These are phyloP conservation scores for Drosophila anomalata DNA, from an alignment of 2,888 invertebrate species.

Conservation along the genomic window DNA sequence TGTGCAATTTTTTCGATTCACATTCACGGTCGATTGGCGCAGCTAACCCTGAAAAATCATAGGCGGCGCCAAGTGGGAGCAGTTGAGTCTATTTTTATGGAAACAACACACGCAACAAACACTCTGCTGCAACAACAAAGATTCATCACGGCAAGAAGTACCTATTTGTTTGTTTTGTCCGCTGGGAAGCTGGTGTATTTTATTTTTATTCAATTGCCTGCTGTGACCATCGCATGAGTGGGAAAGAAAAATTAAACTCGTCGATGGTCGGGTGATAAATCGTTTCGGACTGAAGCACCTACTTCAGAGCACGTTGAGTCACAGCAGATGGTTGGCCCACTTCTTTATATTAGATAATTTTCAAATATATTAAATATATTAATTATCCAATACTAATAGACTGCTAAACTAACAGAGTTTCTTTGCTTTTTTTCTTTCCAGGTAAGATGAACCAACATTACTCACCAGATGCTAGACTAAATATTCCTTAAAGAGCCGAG, in stretches of 20 bases:
- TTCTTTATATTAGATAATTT: conserved; percentile 4
- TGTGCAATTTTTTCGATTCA: conserved; percentile 4
- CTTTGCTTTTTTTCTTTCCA: conserved; percentile 42
- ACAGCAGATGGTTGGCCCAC: conserved; percentile 32
- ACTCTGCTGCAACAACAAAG: neutral
- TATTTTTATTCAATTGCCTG: conserved; percentile 28
- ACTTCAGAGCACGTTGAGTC: conserved; percentile 33
- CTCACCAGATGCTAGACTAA: conserved; percentile 15
- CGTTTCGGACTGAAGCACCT: conserved; percentile 35
- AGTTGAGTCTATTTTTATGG: conserved; percentile 46
- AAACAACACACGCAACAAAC: conserved; percentile 2
- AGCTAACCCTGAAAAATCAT: conserved; percentile 53
- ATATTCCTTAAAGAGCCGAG: neutral
- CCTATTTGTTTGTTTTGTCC: conserved; percentile 21
- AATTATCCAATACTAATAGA: neutral
- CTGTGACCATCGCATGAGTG: conserved; percentile 23
- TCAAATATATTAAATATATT: neutral
- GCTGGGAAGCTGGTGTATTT: conserved; percentile 17
- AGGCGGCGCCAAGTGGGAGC: conserved; percentile 28
- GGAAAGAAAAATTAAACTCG: conserved; percentile 10
- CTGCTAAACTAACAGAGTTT: conserved; percentile 7
- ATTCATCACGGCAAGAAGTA: conserved; percentile 9
- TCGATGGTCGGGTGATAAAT: conserved; percentile 44
- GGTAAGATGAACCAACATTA: conserved; percentile 47
- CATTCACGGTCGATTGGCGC: conserved; percentile 40